phyloP scores from a whole-genome alignment of 1,140 invertebrate genomes.

The Aphis gossypii region DNA sequence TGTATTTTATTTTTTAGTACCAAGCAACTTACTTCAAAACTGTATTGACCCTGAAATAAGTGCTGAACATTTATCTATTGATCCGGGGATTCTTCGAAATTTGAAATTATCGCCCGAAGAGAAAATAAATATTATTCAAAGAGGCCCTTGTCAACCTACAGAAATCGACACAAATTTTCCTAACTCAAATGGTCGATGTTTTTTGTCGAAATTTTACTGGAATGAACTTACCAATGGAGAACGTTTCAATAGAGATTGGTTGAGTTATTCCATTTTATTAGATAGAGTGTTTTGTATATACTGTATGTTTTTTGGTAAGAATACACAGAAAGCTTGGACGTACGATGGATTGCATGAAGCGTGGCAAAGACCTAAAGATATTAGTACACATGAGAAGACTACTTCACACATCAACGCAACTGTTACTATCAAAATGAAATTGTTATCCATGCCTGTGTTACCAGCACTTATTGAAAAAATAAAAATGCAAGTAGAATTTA shows the following conservation, averaged over 20 bases:
- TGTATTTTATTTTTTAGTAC: too few relatives aligned
- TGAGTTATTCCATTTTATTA: not conserved
- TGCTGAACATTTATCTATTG: too few relatives aligned
- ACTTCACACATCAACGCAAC: not conserved
- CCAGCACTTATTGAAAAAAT: not conserved
- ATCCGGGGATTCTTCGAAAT: too few relatives aligned
- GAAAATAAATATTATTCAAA: not conserved
- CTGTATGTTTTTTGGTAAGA: constrained; percentile 22
- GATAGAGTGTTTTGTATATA: constrained; percentile 20
- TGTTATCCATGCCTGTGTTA: constrained; percentile 13
- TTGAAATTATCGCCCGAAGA: not conserved
- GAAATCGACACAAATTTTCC: constrained; percentile 2
- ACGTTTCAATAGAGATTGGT: not conserved
- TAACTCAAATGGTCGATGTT: not conserved
- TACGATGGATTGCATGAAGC: not conserved
- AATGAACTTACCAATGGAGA: not conserved
- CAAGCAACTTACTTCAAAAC: too few relatives aligned
- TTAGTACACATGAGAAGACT: not conserved
- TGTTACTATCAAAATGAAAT: constrained; percentile 14
- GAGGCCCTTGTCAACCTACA: constrained; percentile 7
- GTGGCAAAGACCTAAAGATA: not conserved
- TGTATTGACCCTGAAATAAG: too few relatives aligned
- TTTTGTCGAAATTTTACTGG: not conserved
- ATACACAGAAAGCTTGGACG: not conserved
- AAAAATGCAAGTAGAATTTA: constrained; percentile 12